Evolutionary conservation across 2,888 invertebrate species (phyloP).

Genomic region (Lomographa bimaculata): DNA sequence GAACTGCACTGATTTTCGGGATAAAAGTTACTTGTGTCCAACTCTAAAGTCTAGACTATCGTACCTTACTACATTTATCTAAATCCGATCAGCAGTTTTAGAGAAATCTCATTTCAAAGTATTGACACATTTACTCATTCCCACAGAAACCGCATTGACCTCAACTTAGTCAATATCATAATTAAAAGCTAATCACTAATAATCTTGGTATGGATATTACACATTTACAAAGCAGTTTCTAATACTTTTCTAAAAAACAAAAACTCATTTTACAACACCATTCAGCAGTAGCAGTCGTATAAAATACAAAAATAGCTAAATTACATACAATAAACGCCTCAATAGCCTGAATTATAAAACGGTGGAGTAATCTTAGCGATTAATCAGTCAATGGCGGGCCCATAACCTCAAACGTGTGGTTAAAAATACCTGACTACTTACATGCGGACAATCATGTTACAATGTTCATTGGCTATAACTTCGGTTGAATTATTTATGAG

Average conservation of each 20-base stretch:
- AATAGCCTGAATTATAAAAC: constrained; percentile 32
- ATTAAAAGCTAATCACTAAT: too few relatives aligned
- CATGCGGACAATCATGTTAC: constrained; percentile 11
- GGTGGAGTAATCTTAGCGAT: constrained; percentile 24
- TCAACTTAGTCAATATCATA: too few relatives aligned
- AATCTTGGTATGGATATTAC: too few relatives aligned
- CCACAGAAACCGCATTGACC: too few relatives aligned
- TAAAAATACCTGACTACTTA: constrained; percentile 19
- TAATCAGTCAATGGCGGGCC: constrained; percentile 28
- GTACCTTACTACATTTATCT: too few relatives aligned
- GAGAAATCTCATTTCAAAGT: too few relatives aligned
- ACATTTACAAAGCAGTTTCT: constrained; percentile 1
- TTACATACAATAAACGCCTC: constrained; percentile 31
- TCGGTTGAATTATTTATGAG: constrained; percentile 14
- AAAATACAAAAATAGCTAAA: constrained; percentile 32
- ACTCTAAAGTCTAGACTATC: too few relatives aligned
- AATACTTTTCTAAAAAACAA: constrained; percentile 1
- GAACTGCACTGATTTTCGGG: too few relatives aligned
- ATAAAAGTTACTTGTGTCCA: too few relatives aligned
- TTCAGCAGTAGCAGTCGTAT: constrained; percentile 19
- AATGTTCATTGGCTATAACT: constrained; percentile 11
- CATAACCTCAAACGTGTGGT: constrained; percentile 12
- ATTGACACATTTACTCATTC: too few relatives aligned
- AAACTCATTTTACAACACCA: constrained; percentile 21
- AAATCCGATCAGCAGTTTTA: too few relatives aligned